A percentile compares a stretch with the other conserved stretches of the same genome.
These are phyloP conservation scores for Threskiornis aethiopicus DNA, from an alignment of 2,797 vertebrate species.

Conservation along the genomic window DNA sequence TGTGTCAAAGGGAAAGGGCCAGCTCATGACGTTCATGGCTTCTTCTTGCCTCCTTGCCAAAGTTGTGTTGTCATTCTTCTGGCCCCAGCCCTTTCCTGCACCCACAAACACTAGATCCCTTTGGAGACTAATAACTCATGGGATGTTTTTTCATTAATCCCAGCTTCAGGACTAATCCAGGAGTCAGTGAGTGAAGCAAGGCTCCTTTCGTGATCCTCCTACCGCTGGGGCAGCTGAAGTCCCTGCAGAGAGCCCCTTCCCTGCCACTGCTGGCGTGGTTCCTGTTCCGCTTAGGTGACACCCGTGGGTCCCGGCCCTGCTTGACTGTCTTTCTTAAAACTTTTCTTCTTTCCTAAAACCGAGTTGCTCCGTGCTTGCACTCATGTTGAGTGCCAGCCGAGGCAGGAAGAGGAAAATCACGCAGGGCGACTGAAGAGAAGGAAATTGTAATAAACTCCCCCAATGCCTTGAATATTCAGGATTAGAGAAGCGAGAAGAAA, in stretches of 20 bases:
- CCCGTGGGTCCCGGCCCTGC: neutral
- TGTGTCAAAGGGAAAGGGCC: neutral
- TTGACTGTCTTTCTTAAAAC: neutral
- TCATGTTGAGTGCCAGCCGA: neutral
- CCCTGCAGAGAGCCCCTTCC: neutral
- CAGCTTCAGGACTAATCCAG: neutral
- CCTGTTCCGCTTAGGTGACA: neutral
- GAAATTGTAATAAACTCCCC: neutral
- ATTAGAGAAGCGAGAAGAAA: slow-evolving; percentile 31
- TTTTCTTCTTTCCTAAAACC: neutral
- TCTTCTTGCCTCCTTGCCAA: neutral
- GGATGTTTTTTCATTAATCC: neutral
- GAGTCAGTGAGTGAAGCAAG: neutral
- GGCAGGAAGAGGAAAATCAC: neutral
- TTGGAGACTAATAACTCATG: neutral
- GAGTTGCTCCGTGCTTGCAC: neutral
- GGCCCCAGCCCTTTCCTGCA: neutral
- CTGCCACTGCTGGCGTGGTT: neutral
- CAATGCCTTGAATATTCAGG: slow-evolving; percentile 2
- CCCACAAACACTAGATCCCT: neutral
- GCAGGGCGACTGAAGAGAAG: neutral
- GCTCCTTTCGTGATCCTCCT: neutral
- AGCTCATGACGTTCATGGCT: neutral
- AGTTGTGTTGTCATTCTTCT: neutral
- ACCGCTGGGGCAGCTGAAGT: neutral